Evolutionary conservation across 2,797 vertebrate genomes (phyloP).

Genomic region (Uromys caudimaculatus): DNA sequence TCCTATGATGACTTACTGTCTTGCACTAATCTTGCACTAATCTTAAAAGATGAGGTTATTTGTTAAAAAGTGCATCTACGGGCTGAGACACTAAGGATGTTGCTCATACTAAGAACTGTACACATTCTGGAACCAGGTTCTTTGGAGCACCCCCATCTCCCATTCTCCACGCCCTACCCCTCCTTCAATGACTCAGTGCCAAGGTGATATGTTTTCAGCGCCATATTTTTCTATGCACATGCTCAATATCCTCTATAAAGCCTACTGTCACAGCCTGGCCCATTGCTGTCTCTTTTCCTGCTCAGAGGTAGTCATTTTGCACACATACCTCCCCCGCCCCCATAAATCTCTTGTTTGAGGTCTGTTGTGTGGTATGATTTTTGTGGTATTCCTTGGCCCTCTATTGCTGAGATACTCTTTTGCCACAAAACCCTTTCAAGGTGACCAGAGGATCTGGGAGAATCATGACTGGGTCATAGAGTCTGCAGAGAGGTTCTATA

Average conservation of each 20-base stretch:
- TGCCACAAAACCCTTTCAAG: background rate
- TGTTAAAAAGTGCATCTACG: background rate
- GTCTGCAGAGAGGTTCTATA: background rate
- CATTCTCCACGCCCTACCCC: background rate
- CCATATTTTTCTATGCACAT: too few species aligned
- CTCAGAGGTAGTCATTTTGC: background rate
- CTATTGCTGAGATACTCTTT: background rate
- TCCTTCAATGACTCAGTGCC: background rate
- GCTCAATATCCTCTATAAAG: background rate
- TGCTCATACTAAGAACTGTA: background rate
- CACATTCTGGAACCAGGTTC: background rate
- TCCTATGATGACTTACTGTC: too few species aligned
- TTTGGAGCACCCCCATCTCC: background rate
- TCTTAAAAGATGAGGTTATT: background rate
- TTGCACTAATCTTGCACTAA: background rate
- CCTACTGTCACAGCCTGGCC: background rate
- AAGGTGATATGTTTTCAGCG: accelerated
- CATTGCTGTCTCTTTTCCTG: background rate
- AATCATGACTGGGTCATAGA: background rate
- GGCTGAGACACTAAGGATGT: background rate
- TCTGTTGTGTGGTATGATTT: background rate
- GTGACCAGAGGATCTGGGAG: background rate
- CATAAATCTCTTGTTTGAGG: background rate
- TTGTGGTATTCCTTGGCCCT: background rate
- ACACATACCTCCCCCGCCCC: background rate